Evolutionary conservation across 35 echinoderm and acorn worm species (phyloP).

Genomic region (Anneissia japonica): DNA sequence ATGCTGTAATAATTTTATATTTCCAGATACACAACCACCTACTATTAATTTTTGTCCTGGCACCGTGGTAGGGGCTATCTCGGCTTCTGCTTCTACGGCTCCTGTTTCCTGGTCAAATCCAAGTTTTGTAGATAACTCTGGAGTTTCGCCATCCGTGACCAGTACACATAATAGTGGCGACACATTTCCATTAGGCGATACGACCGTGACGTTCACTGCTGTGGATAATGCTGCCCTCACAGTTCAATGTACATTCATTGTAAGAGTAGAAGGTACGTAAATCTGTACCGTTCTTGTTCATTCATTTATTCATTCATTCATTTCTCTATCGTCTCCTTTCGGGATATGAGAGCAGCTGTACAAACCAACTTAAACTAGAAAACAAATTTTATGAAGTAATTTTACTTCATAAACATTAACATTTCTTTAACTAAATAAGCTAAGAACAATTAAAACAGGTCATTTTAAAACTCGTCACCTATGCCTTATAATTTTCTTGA

Average conservation of each 20-base stretch:
- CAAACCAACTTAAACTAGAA: too few species aligned
- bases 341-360: too few species aligned
- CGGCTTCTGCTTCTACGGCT: neutral
- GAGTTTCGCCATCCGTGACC: constrained; percentile 15
- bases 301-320: too few species aligned
- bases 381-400: too few species aligned
- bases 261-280: constrained; percentile 20
- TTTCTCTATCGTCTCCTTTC: too few species aligned
- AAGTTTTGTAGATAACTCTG: constrained; percentile 54
- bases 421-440: too few species aligned
- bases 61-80: neutral
- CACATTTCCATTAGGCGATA: constrained; percentile 26
- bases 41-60: neutral
- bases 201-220: constrained; percentile 16
- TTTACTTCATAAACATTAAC: too few species aligned
- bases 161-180: constrained; percentile 6
- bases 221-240: constrained; percentile 30
- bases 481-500: too few species aligned
- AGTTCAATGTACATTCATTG: constrained; percentile 31
- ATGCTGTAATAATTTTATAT: too few species aligned
- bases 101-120: constrained; percentile 32
- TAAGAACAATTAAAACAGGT: too few species aligned
- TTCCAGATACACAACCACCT: neutral
- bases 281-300: too few species aligned
- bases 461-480: too few species aligned